Evolutionary conservation across 2,888 invertebrate genomes (phyloP), one percentile per base, ranked within the genome.

Genomic region (Eilema depressum): DNA sequence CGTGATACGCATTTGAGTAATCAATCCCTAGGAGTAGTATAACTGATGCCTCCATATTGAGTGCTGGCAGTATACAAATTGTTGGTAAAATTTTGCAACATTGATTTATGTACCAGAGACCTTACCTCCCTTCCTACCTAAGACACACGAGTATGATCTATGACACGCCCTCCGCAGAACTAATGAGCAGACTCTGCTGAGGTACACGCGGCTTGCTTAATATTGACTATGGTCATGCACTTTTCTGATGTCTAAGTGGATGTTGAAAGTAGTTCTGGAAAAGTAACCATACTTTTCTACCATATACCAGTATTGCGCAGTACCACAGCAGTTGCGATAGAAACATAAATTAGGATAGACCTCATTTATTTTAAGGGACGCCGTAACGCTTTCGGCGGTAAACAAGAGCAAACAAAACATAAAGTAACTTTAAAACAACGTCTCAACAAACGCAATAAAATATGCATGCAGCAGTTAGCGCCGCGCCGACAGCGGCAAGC

Each of bases 381-480:
- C 61, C 33, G 28, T 56, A 56, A 66, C 59, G 28, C 57, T 73
- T 66, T 30, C 59, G 41, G 56, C 71, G 56, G 56, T 57, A 59
- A 62, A 70, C 5, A 41, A 68, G 71, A 73, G 61, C 60, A 70
- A 78, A 75, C 71, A 77, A 70, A 67, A 66, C 68, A 41, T 66
- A 71, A 74, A 65, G 61, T 71, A 70, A 71, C 64, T 70, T 68
- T 62, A 67, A 75, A 79, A 68, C 75, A 79, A 69, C 25, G 71
- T 70, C 63, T 70, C 66, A 71, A 73, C 69, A 70, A 74, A 73
- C 73, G 56, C 59, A 57, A 79, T 80, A 59, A 80, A 79, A 74
- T 80, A 79, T 80, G 75, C 60, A 79, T 70, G 69, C 57, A 28
- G 26, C 30, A 37, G 66, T 59, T 59, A 62, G 70, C 68, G 62